Percentiles rank a stretch among this genome's conserved stretches.
Evolutionary conservation across 2,113 vertebrate species (phyloP).

Genomic region (Trichomycterus rosablanca): DNA sequence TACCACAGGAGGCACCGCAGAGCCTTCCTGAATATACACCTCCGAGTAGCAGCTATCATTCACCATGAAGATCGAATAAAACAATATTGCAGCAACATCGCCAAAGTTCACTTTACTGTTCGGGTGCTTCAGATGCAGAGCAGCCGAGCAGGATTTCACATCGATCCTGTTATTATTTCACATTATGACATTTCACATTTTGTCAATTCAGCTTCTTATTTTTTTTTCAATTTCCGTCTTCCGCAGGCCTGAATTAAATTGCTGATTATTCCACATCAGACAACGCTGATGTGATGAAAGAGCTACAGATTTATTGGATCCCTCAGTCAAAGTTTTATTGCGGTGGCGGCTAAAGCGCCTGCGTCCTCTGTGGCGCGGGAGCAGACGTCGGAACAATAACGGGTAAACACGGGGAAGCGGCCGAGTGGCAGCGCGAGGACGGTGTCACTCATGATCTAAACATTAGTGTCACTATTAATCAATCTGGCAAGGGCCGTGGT

Average conservation of each 20-base stretch:
- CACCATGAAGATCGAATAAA: neutral
- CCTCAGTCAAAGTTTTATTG: constrained; percentile 57
- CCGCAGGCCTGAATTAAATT: constrained; percentile 58
- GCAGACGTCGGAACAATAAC: constrained; percentile 35
- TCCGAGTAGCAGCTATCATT: too few species aligned
- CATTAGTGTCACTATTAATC: constrained; percentile 37
- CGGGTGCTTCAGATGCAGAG: constrained; percentile 29
- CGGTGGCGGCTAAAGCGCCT: constrained; percentile 3
- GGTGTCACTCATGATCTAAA: constrained; percentile 25
- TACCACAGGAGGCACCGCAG: constrained; percentile 6
- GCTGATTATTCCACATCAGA: constrained; percentile 67
- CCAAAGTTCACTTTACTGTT: constrained; percentile 7
- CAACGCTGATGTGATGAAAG: constrained; percentile 62
- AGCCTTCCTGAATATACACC: neutral
- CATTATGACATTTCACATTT: constrained; percentile 66
- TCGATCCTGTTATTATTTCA: constrained; percentile 63
- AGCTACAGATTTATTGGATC: constrained; percentile 63
- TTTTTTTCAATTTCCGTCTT: constrained; percentile 4
- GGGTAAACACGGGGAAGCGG: constrained; percentile 8
- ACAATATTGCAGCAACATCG: neutral
- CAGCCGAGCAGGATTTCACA: constrained; percentile 48
- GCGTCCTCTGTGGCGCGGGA: constrained; percentile 1
- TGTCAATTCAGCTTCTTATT: constrained; percentile 63
- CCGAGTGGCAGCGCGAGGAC: constrained; percentile 30
- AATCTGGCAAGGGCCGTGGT: too few species aligned